Base-by-base conservation (phyloP, 2,888 invertebrate species). In the Sepioteuthis lessoniana region DNA sequence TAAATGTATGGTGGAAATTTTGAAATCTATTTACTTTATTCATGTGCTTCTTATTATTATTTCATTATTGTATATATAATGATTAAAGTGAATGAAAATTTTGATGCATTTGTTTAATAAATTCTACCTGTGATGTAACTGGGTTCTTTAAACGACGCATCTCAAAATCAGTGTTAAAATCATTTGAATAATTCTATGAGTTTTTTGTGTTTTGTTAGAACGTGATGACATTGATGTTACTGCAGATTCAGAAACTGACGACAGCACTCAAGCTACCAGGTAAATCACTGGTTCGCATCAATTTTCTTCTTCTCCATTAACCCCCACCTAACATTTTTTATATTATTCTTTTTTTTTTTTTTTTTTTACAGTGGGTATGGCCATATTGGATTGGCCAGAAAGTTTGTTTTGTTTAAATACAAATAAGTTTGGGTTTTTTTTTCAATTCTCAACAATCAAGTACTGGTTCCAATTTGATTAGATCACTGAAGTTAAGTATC, bases 221-320 rank as follows among this genome's bases (percentile, higher is more conserved):
- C 92, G 92, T 60, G 42, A 25, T 25, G 93, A 90, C 37, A 13
- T 38, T 60, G 93, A 60, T 76, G 42, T 93, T 50, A 31, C 90
- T 42, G 42, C 90, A 60, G 93, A 76, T 93, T 50, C 93, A 50
- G 93, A 93, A 37, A 46, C 42, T 76, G 76, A 93, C 25, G 76
- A 93, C 4, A n/a, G 60, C 31, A 38, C 55, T 60, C 76, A 93
- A 47, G 92, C 92, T 92, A 92, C 92, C 92, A 92, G 92, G 92
- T 92, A 92, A 92, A 35, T 76, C 76, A 35, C 76, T 76, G 35
- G 76, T 76, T 76, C 60, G 76, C 76, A 76, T n/a, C 76, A 76
- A 76, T 76, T 35, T 76, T 76, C 16, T 35, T 76, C 8, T 16
- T 76, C 10, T 35, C 76, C 76, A 35, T 76, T 46, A 31, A 46